Evolutionary conservation across 2,113 vertebrate genomes (phyloP), one percentile per base, ranked within the genome.

Genomic region (Platysteira castanea): DNA sequence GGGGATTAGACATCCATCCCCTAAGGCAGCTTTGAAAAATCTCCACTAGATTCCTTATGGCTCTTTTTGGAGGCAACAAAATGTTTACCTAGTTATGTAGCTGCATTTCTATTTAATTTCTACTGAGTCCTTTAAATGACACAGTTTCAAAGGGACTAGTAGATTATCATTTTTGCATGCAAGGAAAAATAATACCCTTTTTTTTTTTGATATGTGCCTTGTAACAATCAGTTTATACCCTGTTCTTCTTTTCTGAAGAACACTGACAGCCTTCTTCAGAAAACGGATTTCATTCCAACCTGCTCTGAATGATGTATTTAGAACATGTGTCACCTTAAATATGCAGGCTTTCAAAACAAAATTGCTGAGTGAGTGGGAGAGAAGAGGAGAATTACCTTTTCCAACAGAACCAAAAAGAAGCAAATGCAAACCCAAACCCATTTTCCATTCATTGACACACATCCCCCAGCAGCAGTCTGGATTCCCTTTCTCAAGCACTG

Each of bases 1-100:
- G 80, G 92, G 46, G 49, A 87, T 81, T 94, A 86, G 73, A 89
- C 80, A 78, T 93, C 65, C 88, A 92, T 78, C 61, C 93, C 95
- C 92, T 68, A 60, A 90, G 93, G 95, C 90, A 91, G 27, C 83
- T 90, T 79, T 69, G 90, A 94, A 97, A 91, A 96, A 64, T 89
- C 49, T 90, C 76, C 37, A 56, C 69, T 41, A 71, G 64, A 78
- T 92, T 68, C 96, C 92, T 95, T 92, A 95, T 93, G 90, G 49
- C 41, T 89, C 69, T 70, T 91, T 68, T 86, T 84, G 76, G 50
- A 79, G 79, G 88, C 69, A 92, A 46, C 41, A 82, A 71, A 84
- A 87, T 89, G 80, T 90, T 89, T 87, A 46, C 57, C 42, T n/a
- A 65, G 56, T 89, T 84, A 61, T 39, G 57, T 20, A 76, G 80